Conservation (phyloP, 2,888 invertebrate genomes). For the Stenchaetothrips biformis region DNA sequence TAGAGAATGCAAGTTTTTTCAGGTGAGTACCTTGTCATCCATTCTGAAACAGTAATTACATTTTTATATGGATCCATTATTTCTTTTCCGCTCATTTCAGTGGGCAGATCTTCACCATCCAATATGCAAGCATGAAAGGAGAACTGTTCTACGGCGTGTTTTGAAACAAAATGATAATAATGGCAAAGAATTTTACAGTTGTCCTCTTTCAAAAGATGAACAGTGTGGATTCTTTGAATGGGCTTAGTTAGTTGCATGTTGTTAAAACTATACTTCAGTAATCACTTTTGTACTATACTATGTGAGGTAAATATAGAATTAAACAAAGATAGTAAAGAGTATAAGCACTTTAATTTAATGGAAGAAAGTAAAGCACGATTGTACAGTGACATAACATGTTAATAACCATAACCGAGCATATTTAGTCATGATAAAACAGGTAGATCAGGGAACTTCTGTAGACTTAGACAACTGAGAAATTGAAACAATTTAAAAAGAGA, state of each 20-base stretch:
- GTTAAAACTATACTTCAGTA: no score
- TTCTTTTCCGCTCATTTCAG: background rate
- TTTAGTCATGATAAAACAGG: background rate
- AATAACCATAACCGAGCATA: background rate
- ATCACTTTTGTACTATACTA: no score
- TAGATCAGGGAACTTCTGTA: no score
- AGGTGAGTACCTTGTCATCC: slow-evolving; percentile 10
- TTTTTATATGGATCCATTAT: background rate
- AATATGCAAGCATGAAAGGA: slow-evolving; percentile 25
- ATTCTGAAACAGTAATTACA: background rate
- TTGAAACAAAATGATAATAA: slow-evolving; percentile 28
- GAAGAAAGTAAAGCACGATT: background rate
- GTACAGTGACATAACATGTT: background rate
- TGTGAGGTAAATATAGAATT: no score
- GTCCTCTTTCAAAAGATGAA: slow-evolving; percentile 11
- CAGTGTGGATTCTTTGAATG: slow-evolving; percentile 31
- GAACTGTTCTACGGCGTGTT: slow-evolving; percentile 24
- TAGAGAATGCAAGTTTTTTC: slow-evolving; percentile 31
- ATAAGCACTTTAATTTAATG: background rate
- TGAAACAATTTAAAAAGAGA: no score
- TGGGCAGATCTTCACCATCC: slow-evolving; percentile 30
- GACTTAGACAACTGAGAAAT: no score
- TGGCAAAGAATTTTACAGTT: slow-evolving; percentile 29
- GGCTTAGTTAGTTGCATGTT: background rate
- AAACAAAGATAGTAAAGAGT: no score